Conservation (phyloP, 2,888 invertebrate species). For the Coleophora deauratella region DNA sequence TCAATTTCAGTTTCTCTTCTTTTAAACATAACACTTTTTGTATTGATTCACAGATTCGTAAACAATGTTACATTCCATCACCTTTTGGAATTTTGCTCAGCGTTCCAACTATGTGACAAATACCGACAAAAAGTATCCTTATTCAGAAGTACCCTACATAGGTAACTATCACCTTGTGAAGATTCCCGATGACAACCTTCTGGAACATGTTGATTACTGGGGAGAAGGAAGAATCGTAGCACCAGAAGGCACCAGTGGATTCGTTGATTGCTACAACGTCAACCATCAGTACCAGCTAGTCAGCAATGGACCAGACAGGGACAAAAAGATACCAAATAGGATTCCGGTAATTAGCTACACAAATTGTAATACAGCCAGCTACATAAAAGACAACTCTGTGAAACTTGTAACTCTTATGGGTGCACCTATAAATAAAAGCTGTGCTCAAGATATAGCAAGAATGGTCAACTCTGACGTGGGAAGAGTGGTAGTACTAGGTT, state of each 20-base stretch:
- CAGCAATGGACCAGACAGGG: slow-evolving; percentile 30
- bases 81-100: slow-evolving; percentile 12
- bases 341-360: slow-evolving; percentile 29
- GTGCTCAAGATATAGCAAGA: slow-evolving; percentile 34
- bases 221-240: slow-evolving; percentile 31
- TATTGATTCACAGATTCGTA: too few species aligned
- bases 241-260: slow-evolving; percentile 24
- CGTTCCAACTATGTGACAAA: slow-evolving; percentile 30
- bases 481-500: slow-evolving; percentile 30
- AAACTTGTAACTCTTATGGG: slow-evolving; percentile 32
- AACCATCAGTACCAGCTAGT: slow-evolving; percentile 34
- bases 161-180: slow-evolving; percentile 31
- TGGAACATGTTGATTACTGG: slow-evolving; percentile 40
- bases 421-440: slow-evolving; percentile 33
- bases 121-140: slow-evolving; percentile 28
- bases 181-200: slow-evolving; percentile 22
- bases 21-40: too few species aligned
- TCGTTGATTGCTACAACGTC: slow-evolving; percentile 32
- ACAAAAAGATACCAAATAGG: slow-evolving; percentile 37
- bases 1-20: too few species aligned
- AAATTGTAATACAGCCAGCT: slow-evolving; percentile 31
- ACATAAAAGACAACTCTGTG: slow-evolving; percentile 32
- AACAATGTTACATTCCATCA: slow-evolving; percentile 4
- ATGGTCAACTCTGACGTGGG: slow-evolving; percentile 29
- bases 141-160: slow-evolving; percentile 37